phyloP scores from a whole-genome alignment of 2,888 invertebrate species.

The Zootermopsis nevadensis region DNA sequence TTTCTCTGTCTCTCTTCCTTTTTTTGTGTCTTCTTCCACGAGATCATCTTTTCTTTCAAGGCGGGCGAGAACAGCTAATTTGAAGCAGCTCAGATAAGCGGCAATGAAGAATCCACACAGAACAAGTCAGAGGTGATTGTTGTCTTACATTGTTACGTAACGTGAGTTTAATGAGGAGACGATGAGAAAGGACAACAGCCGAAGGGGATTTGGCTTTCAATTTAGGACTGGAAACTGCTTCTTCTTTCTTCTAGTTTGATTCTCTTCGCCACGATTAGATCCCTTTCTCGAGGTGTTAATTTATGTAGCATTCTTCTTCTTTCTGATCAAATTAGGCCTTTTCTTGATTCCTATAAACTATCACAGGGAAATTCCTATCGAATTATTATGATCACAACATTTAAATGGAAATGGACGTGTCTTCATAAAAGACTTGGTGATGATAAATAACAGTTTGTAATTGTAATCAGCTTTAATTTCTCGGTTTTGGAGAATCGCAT shows the following conservation, averaged over 20 bases:
- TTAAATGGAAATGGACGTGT: too few relatives aligned
- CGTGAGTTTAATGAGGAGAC: not conserved
- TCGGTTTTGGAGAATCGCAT: too few relatives aligned
- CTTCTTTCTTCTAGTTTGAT: not conserved
- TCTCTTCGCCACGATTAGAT: not conserved
- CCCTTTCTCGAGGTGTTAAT: not conserved
- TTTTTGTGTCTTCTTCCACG: not conserved
- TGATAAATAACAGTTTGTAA: too few relatives aligned
- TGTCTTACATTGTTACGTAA: constrained; percentile 44
- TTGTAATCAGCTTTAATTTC: too few relatives aligned
- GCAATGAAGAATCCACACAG: not conserved
- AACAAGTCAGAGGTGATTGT: constrained; percentile 35
- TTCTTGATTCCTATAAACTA: too few relatives aligned
- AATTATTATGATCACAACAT: too few relatives aligned
- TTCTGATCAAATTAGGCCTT: too few relatives aligned
- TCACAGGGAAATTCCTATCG: too few relatives aligned
- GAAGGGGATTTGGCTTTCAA: not conserved
- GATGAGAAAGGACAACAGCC: constrained; percentile 12
- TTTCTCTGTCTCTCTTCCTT: not conserved
- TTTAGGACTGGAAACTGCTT: not conserved
- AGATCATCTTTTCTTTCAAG: constrained; percentile 41
- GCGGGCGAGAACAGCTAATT: constrained; percentile 17
- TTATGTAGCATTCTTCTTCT: not conserved
- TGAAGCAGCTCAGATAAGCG: constrained; percentile 28
- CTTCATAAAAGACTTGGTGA: too few relatives aligned